Evolutionary conservation across 1,140 invertebrate species (phyloP).

Genomic region (Daktulosphaira vitifoliae): DNA sequence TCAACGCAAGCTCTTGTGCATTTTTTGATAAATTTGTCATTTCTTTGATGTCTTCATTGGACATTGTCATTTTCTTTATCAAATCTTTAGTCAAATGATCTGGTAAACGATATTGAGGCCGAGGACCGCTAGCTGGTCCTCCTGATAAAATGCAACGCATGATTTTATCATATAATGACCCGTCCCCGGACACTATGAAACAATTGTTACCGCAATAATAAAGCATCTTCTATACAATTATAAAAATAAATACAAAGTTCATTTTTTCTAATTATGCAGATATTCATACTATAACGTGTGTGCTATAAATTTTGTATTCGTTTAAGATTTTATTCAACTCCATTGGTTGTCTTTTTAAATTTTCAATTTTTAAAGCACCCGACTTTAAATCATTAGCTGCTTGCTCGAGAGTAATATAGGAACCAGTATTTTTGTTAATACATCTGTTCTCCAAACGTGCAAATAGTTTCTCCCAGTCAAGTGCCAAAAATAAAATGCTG

Average conservation of each 20-base stretch:
- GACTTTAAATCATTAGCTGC: not conserved
- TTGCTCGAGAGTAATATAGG: not conserved
- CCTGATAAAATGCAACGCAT: not conserved
- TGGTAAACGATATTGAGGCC: not conserved
- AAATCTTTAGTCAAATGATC: not conserved
- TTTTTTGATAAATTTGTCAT: not conserved
- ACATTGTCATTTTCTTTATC: not conserved
- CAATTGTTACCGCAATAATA: conserved; percentile 15
- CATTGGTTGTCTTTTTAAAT: not conserved
- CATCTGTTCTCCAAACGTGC: not conserved
- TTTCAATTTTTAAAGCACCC: not conserved
- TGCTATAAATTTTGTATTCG: not conserved
- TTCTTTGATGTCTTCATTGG: not conserved
- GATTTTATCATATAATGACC: not conserved
- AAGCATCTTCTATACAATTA: not conserved
- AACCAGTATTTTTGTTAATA: not conserved
- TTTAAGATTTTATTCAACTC: not conserved
- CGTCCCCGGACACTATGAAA: not conserved
- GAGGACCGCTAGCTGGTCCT: not conserved
- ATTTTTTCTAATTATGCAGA: not conserved
- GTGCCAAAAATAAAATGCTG: conserved; percentile 8
- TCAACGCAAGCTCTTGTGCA: not conserved
- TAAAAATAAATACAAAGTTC: not conserved
- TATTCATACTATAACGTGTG: not conserved
- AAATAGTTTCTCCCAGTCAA: not conserved